A percentile compares a stretch with the other conserved stretches of the same genome.
Conservation (phyloP, 2,888 invertebrate species). For the Hypolimnas misippus region DNA sequence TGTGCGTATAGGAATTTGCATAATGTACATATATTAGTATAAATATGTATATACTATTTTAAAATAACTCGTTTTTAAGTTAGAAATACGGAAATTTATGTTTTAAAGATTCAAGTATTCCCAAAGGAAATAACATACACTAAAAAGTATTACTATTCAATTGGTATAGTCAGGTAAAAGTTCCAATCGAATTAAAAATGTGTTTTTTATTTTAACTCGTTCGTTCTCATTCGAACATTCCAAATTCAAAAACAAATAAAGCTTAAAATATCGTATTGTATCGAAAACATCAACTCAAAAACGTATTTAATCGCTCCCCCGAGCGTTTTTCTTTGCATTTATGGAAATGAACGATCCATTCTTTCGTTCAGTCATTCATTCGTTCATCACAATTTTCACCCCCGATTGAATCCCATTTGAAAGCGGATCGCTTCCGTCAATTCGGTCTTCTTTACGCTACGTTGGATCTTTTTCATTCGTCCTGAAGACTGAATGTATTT, state of each 20-base stretch:
- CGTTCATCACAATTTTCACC: slow-evolving; percentile 28
- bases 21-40: no score
- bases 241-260: not conserved
- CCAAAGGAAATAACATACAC: no score
- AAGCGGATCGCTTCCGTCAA: slow-evolving; percentile 29
- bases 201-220: no score
- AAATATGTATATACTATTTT: no score
- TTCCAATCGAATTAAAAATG: no score
- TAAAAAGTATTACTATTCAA: no score
- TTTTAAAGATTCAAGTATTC: no score
- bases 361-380: slow-evolving; percentile 32
- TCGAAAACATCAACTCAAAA: slow-evolving; percentile 11
- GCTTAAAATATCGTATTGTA: slow-evolving; percentile 5
- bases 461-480: slow-evolving; percentile 18
- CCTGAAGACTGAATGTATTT: slow-evolving; percentile 16
- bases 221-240: no score
- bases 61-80: no score
- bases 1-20: no score
- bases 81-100: no score
- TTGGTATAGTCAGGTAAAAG: no score
- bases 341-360: slow-evolving; percentile 27
- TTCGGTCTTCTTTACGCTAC: slow-evolving; percentile 21
- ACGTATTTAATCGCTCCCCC: slow-evolving; percentile 24
- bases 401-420: slow-evolving; percentile 31
- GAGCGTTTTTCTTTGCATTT: slow-evolving; percentile 14